Conservation (phyloP, 1,140 invertebrate genomes). For the Apis florea region DNA sequence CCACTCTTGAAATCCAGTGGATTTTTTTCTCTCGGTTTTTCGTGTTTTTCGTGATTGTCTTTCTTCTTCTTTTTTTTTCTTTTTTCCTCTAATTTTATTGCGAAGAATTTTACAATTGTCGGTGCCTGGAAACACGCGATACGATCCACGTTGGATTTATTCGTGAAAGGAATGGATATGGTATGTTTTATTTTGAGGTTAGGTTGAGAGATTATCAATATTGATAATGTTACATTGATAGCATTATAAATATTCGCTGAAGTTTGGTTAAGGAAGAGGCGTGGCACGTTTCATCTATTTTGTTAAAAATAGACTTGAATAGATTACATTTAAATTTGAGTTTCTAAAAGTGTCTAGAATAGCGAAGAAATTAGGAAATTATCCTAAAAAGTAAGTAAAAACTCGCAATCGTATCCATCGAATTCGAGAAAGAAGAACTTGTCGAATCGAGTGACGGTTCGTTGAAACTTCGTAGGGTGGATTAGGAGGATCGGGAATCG, state of each 20-base stretch:
- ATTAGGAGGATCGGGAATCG: constrained; percentile 31
- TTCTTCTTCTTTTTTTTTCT: background rate
- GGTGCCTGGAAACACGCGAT: too few species aligned
- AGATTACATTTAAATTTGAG: too few species aligned
- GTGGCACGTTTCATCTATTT: too few species aligned
- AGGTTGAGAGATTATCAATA: too few species aligned
- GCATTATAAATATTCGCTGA: too few species aligned
- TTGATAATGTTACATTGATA: too few species aligned
- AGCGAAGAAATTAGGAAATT: too few species aligned
- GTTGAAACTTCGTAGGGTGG: background rate
- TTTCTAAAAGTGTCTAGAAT: too few species aligned
- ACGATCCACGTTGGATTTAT: background rate
- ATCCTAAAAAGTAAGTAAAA: too few species aligned
- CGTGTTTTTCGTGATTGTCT: background rate
- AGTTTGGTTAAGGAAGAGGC: too few species aligned
- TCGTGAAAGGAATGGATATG: background rate
- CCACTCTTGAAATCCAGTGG: constrained; percentile 1
- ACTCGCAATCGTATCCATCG: background rate
- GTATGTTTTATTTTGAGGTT: background rate
- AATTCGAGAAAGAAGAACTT: background rate
- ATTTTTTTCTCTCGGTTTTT: background rate
- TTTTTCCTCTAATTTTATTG: background rate
- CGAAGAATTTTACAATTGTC: background rate
- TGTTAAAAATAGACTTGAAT: too few species aligned
- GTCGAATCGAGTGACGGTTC: background rate